A percentile compares a stretch with the other conserved stretches of the same genome.
phyloP scores from a whole-genome alignment of 2,888 invertebrate genomes.

The Stomorhina lunata region DNA sequence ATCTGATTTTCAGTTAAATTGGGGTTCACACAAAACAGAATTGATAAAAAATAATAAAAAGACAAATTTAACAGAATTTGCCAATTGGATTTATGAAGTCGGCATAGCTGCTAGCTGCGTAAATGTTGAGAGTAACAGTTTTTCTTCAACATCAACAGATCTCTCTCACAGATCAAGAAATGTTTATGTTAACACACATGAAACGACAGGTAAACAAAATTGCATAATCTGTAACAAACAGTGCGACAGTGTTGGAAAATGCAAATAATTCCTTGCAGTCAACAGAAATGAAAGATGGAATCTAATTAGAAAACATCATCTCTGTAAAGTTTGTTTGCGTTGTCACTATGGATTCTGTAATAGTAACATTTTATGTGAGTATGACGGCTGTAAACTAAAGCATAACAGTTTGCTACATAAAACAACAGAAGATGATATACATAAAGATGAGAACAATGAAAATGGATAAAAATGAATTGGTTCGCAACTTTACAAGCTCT shows the following conservation, averaged over 20 bases:
- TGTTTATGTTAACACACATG: slow-evolving; percentile 1
- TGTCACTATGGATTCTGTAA: neutral
- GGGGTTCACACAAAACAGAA: slow-evolving; percentile 2
- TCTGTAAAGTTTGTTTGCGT: slow-evolving; percentile 20
- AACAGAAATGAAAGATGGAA: slow-evolving; percentile 23
- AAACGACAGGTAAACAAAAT: neutral
- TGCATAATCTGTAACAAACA: neutral
- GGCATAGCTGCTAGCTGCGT: slow-evolving; percentile 32
- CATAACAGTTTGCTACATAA: slow-evolving; percentile 29
- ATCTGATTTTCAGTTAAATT: slow-evolving; percentile 8
- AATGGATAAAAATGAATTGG: neutral
- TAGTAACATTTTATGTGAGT: neutral
- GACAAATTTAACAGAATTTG: neutral
- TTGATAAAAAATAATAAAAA: neutral
- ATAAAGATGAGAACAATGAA: neutral
- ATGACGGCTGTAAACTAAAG: slow-evolving; percentile 19
- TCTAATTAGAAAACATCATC: slow-evolving; percentile 9
- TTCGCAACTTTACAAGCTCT: no score
- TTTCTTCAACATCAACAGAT: neutral
- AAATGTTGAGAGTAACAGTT: slow-evolving; percentile 4
- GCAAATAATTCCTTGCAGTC: slow-evolving; percentile 10
- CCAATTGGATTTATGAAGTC: slow-evolving; percentile 21
- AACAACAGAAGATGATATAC: neutral
- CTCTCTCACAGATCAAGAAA: neutral
- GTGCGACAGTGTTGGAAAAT: slow-evolving; percentile 2